Base-by-base conservation (phyloP, 2,797 vertebrate genomes). In the Darevskia nairensis region DNA sequence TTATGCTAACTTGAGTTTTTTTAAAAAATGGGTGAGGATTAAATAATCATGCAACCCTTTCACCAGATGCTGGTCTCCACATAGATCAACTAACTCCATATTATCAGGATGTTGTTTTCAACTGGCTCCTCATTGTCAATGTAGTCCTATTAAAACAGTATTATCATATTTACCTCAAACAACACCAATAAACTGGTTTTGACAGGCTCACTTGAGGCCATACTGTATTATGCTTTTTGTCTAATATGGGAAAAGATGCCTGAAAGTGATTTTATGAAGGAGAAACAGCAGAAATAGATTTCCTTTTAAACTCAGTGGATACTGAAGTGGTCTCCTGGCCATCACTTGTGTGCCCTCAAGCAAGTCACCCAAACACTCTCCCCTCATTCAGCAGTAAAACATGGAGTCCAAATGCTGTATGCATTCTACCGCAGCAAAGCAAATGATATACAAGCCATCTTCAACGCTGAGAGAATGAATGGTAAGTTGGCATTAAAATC, bases 1-100 rank as follows among this genome's bases (percentile, higher is more conserved):
- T 84, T 39, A 8, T 13, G 23, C 10, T 21, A 23, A 59, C 1
- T 10, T 13, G 21, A 9, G 17, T 35, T 72, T 8, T 50, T 50
- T 13, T 1, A 4, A 25, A 13, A 39, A 77, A 21, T 10, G 75
- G 15, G 61, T 29, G n/a, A 10, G 25, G 50, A 55, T 87, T 59
- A 86, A 88, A 86, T 64, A 82, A 84, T 86, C 35, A 82, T 50
- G 77, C 86, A 89, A 92, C 85, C 7, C 25, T 85, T 84, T 91
- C 19, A 44, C 21, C 21, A 50, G 29, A 76, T 66, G 6, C 23
- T 3, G 27, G 55, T 35, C 35, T 85, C 27, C 23, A 39, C 4
- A 21, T 15, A 77, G 27, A 46, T 32, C 17, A 29, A 75, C 10
- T 15, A 19, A 25, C 32, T n/a, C 39, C 39, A 21, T 64, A 19